Evolutionary conservation across 2,113 vertebrate genomes (phyloP), one percentile per base, ranked within the genome.

Genomic region (Hemiprocne comata): DNA sequence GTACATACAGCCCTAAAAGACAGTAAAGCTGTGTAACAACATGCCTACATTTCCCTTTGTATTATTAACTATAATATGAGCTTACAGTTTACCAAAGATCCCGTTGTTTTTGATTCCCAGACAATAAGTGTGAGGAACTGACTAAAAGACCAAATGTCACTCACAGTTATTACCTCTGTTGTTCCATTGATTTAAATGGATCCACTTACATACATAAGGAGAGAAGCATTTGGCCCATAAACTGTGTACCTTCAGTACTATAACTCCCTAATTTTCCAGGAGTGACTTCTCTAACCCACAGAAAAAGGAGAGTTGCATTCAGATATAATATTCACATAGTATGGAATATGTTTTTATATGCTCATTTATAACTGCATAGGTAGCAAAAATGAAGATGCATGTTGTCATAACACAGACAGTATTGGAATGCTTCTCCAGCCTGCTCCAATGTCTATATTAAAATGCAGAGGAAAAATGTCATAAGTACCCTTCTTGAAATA

Each of bases 401-500:
- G 75, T 89, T 94, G 65, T 73, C 69, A 57, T 77, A 93, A 85
- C 44, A 78, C 16, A 80, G 72, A 19, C 34, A 62, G 72, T 44
- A 48, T 13, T 58, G 64, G 57, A 89, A 84, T 34, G 60, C 50
- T 90, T 81, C 82, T 87, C 40, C 42, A 87, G 61, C 24, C 40
- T 0, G 0, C 58, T 94, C 26, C 75, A 64, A 83, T 10, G 33
- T 69, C 84, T 86, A 3, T 75, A 93, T 91, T 97, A 92, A 89
- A 88, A 94, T 94, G 74, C 85, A 87, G 85, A 84, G 76, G 29
- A 94, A 70, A 95, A 93, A 92, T 83, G 71, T 60, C 77, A 17
- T 93, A 92, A 93, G 80, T 89, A 89, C 65, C 65, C 38, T 90
- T 92, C 93, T 89, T 88, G 92, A 97, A 96, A 94, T 81, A 96